Evolutionary conservation across 1,140 invertebrate species (phyloP).

Genomic region (Notospermus geniculatus): DNA sequence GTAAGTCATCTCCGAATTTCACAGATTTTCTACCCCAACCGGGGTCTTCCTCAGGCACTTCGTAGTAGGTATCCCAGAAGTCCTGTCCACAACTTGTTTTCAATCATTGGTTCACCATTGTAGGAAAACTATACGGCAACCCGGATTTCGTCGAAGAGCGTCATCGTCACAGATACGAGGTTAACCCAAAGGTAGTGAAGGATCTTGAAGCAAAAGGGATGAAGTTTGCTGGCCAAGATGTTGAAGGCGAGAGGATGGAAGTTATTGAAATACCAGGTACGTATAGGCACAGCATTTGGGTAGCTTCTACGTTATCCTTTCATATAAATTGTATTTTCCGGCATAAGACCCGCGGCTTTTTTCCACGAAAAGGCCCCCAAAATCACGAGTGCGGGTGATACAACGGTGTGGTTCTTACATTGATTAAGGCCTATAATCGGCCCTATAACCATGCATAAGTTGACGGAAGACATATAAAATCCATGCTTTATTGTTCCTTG

Average conservation of each 20-base stretch:
- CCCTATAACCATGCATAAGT: no score
- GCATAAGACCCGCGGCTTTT: no score
- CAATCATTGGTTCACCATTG: slow-evolving; percentile 38
- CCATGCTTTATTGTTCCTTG: no score
- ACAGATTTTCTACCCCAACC: not conserved
- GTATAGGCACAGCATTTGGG: slow-evolving; percentile 7
- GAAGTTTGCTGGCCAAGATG: slow-evolving; percentile 81
- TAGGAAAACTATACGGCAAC: slow-evolving; percentile 81
- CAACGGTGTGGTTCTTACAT: no score
- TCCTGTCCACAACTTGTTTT: not conserved
- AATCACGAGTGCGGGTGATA: no score
- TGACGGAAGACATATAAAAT: no score
- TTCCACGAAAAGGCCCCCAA: no score
- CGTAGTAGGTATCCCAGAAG: not conserved
- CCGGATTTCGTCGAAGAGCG: slow-evolving; percentile 84
- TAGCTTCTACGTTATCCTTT: no score
- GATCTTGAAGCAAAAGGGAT: slow-evolving; percentile 79
- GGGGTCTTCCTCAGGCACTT: no score
- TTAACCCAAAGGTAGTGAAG: slow-evolving; percentile 84
- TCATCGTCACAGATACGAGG: slow-evolving; percentile 85
- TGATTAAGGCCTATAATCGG: no score
- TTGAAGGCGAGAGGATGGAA: slow-evolving; percentile 79
- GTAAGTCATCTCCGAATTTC: not conserved
- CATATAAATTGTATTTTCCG: no score
- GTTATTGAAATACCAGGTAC: slow-evolving; percentile 64